phyloP scores from a whole-genome alignment of 2,888 invertebrate genomes.

The Magallana nippona region DNA sequence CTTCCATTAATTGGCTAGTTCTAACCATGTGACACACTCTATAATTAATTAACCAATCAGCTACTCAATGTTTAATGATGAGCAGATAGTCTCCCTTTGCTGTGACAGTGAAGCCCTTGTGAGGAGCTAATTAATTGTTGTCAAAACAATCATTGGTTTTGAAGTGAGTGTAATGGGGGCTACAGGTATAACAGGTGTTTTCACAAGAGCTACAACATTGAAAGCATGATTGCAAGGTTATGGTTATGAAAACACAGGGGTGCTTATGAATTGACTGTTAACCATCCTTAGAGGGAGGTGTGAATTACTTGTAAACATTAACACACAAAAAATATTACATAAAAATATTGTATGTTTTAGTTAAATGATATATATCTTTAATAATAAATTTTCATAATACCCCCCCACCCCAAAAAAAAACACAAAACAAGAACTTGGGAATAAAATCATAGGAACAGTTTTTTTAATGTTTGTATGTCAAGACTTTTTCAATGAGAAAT shows the following conservation, averaged over 20 bases:
- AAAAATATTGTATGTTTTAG: too few species aligned
- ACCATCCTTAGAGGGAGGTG: background rate
- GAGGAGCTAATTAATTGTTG: background rate
- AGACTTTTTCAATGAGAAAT: too few species aligned
- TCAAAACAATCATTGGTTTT: background rate
- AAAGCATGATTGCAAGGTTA: background rate
- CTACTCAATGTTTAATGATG: background rate
- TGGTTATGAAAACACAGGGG: background rate
- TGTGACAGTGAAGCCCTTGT: constrained; percentile 7
- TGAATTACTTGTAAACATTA: background rate
- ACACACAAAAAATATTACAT: too few species aligned
- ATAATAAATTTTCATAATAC: too few species aligned
- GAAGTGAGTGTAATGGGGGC: background rate
- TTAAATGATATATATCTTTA: too few species aligned
- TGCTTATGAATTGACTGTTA: background rate
- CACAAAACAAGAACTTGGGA: too few species aligned
- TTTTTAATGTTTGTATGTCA: too few species aligned
- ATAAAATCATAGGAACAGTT: too few species aligned
- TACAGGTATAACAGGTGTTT: background rate
- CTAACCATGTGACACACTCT: background rate
- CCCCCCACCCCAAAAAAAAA: too few species aligned
- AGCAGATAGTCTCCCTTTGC: background rate
- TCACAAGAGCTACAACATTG: background rate
- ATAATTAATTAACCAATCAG: background rate
- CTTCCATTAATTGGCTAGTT: background rate